Evolutionary conservation across 1,140 invertebrate genomes (phyloP), one percentile per base, ranked within the genome.

Genomic region (Theocolax elegans): DNA sequence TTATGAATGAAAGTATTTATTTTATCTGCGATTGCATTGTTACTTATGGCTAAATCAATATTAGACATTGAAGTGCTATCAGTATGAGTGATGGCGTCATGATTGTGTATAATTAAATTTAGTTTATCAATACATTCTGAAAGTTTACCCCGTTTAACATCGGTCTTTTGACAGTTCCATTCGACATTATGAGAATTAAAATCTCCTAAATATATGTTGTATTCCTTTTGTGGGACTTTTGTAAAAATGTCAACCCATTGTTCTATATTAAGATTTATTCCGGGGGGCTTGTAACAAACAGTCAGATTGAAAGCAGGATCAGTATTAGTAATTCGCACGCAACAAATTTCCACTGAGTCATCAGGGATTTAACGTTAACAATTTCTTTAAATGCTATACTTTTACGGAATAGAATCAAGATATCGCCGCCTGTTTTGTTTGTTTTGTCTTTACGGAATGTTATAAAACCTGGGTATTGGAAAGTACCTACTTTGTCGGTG

Each of bases 1-100:
- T 77, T 71, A 40, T 75, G 27, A 3, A 73, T 68, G 44, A 74
- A 62, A 76, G 75, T 79, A 62, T 73, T 72, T 48, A 78, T 66
- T 49, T 74, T 67, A 53, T 71, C 38, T 51, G 48, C 49, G 48
- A 77, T 72, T 58, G 64, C 69, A 60, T 69, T 56, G 35, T 74
- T 74, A 62, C 74, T 35, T 17, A 73, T 42, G 0, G 64, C 67
- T 7, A 75, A 44, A 29, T 73, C 72, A 19, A 73, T 44, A 13
- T 60, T 60, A 40, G 38, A 40, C 8, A 15, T 40, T 8, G 12
- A 27, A 10, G 19, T 60, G 8, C 29, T 13, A 35, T 49, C 38
- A 4, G 15, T 49, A 31, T 46, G 29, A 9, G 44, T 63, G n/a
- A 9, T 17, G 12, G 60, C 31, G 13, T 63, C 25, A 2, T 9